phyloP scores from a whole-genome alignment of 2,888 invertebrate species.

The Cerastis rubricosa region DNA sequence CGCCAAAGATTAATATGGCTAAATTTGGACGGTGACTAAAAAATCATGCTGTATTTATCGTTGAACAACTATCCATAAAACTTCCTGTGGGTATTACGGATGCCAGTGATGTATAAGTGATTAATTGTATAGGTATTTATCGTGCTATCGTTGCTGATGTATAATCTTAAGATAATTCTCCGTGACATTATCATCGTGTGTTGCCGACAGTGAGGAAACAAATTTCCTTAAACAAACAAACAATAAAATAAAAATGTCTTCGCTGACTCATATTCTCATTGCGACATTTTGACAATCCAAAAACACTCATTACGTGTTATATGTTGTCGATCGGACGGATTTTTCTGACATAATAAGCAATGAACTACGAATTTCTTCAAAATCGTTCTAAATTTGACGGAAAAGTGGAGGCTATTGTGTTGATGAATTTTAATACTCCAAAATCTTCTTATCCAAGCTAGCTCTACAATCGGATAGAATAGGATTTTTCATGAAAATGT shows the following conservation, averaged over 20 bases:
- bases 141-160: not conserved
- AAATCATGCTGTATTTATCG: no score
- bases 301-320: no score
- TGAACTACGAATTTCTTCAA: not conserved
- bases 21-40: no score
- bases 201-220: not conserved
- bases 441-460: not conserved
- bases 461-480: not conserved
- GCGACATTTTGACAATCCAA: no score
- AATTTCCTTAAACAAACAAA: not conserved
- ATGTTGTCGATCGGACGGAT: not conserved
- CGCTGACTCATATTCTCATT: no score
- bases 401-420: not conserved
- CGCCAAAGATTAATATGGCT: no score
- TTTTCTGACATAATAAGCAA: not conserved
- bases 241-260: not conserved
- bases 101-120: constrained; percentile 17
- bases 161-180: not conserved
- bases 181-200: not conserved
- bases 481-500: not conserved
- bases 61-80: constrained; percentile 40
- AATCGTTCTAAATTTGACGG: not conserved
- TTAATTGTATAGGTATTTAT: constrained; percentile 25
- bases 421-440: no score
- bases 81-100: constrained; percentile 13